Evolutionary conservation across 2,888 invertebrate genomes (phyloP), one percentile per base, ranked within the genome.

Genomic region (Drosophila borborema): DNA sequence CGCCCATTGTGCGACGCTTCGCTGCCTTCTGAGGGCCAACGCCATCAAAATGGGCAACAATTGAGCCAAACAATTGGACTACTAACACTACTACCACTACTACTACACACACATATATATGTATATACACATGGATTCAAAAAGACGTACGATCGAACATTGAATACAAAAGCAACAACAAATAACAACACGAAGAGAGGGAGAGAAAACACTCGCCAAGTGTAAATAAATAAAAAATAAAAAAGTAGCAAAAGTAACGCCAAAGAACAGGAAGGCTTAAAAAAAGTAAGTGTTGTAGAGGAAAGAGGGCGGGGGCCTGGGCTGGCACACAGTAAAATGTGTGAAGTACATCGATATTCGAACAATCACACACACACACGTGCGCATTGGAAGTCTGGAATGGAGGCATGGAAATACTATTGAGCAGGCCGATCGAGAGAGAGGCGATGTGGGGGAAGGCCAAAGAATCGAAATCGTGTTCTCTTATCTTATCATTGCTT

Each of bases 11-110:
- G 77, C 75, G 81, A 71, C 71, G 88, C 88, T 82, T 77, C 64
- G 83, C 34, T 84, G 83, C 76, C 73, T 63, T 63, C 72, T 48
- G 72, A 67, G 68, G 69, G 68, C 78, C 68, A 69, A 70, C 78
- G 82, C 83, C 81, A 81, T 67, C 55, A 70, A 86, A 88, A 80
- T 73, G 76, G 77, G 65, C 86, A 77, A 80, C 81, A 88, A 88
- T 85, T 85, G 85, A 87, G 82, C 73, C 72, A 64, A 46, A 82
- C 83, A 82, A 84, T 88, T 82, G 82, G 87, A 77, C 82, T 85
- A 28, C 28, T 28, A 28, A 4, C 6, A 28, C 28, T 28, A 28
- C 28, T 28, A 28, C 4, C 5, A 28, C 28, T 28, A 20, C 43
- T 10, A 23, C 49, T 34, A 34, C 34, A 55, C 40, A 60, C 43